phyloP scores from a whole-genome alignment of 1,140 invertebrate species.

The Gryon sp. region DNA sequence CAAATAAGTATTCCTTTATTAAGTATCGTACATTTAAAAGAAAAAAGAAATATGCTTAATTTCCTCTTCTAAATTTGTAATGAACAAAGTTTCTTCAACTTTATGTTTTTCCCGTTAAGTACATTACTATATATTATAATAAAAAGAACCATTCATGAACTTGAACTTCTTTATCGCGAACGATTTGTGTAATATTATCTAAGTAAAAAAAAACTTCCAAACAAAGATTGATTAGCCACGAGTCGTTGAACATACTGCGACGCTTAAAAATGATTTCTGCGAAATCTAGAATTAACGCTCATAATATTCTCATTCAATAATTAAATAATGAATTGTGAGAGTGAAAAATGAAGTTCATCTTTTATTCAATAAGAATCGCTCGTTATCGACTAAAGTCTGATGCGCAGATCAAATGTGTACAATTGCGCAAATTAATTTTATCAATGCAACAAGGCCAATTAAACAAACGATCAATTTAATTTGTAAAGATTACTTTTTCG shows the following conservation, averaged over 20 bases:
- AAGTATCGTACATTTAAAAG: too few relatives aligned
- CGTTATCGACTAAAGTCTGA: background rate
- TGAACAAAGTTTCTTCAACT: too few relatives aligned
- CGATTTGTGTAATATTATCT: background rate
- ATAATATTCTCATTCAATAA: background rate
- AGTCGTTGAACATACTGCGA: too few relatives aligned
- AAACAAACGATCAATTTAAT: background rate
- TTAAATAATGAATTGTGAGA: conserved; percentile 2
- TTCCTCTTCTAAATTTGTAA: too few relatives aligned
- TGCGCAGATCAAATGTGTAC: background rate
- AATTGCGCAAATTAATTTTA: conserved; percentile 6
- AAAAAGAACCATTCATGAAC: background rate
- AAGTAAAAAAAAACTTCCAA: background rate
- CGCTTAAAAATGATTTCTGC: conserved; percentile 3
- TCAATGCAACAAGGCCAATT: background rate
- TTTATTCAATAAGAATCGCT: conserved; percentile 8
- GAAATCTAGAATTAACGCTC: background rate
- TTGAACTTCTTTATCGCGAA: too few relatives aligned
- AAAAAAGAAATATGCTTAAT: too few relatives aligned
- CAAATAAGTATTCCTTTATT: too few relatives aligned
- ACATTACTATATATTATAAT: too few relatives aligned
- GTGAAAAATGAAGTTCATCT: conserved; percentile 2
- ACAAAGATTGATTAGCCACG: background rate
- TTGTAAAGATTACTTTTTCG: background rate
- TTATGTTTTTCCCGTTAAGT: too few relatives aligned